Percentiles rank a stretch among this genome's conserved stretches.
phyloP scores from a whole-genome alignment of 1,140 invertebrate species.

The Macrostomum lignano region DNA sequence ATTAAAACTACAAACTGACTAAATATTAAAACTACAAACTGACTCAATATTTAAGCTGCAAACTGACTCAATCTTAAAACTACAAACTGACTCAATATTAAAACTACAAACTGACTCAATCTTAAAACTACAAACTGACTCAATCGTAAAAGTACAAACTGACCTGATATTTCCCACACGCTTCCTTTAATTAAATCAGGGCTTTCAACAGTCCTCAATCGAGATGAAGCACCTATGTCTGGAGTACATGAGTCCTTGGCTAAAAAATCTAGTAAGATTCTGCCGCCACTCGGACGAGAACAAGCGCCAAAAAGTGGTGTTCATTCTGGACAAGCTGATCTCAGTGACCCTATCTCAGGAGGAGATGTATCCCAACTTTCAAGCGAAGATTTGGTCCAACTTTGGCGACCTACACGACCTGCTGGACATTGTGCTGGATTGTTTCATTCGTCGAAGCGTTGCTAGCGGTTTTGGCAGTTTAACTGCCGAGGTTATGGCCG shows the following conservation, averaged over 20 bases:
- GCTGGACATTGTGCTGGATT: conserved; percentile 79
- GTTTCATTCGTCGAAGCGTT: conserved; percentile 60
- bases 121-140: no score
- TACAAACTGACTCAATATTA: no score
- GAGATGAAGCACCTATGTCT: conserved; percentile 86
- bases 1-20: no score
- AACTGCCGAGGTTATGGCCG: conserved; percentile 91
- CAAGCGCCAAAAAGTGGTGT: conserved; percentile 62
- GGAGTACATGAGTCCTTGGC: conserved; percentile 92
- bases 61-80: no score
- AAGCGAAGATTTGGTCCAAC: conserved; percentile 92
- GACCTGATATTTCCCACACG: no score
- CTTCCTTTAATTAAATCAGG: no score
- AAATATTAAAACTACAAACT: no score
- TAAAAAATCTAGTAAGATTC: conserved; percentile 72
- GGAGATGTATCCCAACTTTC: conserved; percentile 81
- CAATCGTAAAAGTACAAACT: no score
- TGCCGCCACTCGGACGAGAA: conserved; percentile 67
- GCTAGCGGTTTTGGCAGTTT: conserved; percentile 63
- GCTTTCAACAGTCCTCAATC: conserved; percentile 43
- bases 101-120: no score
- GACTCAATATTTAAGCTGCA: no score
- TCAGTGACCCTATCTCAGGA: conserved; percentile 74
- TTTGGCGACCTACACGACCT: conserved; percentile 74
- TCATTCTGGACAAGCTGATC: conserved; percentile 76